A percentile compares a stretch with the other conserved stretches of the same genome.
Conservation (phyloP, 2,113 vertebrate species). For the Eptatretus burgeri region DNA sequence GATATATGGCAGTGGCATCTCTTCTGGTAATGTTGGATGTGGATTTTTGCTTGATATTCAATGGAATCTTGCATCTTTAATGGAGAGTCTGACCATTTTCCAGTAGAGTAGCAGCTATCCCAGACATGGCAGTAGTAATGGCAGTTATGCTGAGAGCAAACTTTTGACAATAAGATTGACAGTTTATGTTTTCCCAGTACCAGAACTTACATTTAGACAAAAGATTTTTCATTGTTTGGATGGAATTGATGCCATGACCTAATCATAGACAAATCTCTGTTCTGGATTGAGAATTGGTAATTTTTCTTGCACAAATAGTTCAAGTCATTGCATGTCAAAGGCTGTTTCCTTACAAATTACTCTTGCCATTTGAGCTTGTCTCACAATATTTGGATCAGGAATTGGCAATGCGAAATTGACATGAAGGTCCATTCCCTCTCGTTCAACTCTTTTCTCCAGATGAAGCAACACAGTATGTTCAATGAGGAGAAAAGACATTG, state of each 20-base stretch:
- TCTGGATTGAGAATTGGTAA: neutral
- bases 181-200: neutral
- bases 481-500: neutral
- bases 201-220: neutral
- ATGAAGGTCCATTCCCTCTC: neutral
- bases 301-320: neutral
- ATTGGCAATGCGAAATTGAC: neutral
- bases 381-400: slow-evolving; percentile 2
- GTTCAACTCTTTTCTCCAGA: neutral
- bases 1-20: neutral
- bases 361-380: neutral
- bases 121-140: neutral
- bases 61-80: neutral
- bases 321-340: neutral
- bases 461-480: neutral
- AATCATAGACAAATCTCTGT: neutral
- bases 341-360: neutral
- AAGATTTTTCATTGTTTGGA: neutral
- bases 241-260: neutral
- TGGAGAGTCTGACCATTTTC: neutral
- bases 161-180: neutral
- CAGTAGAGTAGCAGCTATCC: neutral
- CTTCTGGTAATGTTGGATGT: neutral
- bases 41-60: neutral
- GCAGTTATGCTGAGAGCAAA: neutral